Evolutionary conservation across 1,140 invertebrate species (phyloP).

Genomic region (Camponotus floridanus): DNA sequence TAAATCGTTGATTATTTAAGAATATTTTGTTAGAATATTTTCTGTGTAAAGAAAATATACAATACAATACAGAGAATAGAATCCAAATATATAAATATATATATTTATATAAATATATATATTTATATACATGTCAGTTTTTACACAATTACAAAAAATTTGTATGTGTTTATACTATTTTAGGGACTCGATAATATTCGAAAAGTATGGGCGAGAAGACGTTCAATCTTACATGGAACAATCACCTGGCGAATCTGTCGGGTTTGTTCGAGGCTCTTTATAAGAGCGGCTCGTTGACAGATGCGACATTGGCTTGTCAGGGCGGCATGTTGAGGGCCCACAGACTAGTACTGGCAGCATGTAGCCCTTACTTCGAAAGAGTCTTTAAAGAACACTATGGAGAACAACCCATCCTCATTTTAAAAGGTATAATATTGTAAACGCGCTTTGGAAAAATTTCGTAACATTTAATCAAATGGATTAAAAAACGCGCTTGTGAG

Average conservation of each 20-base stretch:
- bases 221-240: conserved; percentile 92
- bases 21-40: no score
- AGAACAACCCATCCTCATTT: conserved; percentile 91
- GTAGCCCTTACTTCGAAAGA: conserved; percentile 91
- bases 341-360: conserved; percentile 91
- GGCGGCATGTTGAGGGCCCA: conserved; percentile 89
- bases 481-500: background rate
- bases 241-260: conserved; percentile 91
- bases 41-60: no score
- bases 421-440: conserved; percentile 86
- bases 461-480: background rate
- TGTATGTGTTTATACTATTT: background rate
- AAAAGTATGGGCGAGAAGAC: conserved; percentile 87
- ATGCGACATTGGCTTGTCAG: conserved; percentile 89
- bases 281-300: conserved; percentile 90
- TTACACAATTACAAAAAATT: no score
- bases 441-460: background rate
- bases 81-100: no score
- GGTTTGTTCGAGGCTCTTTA: conserved; percentile 90
- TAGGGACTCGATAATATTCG: conserved; percentile 32
- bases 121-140: no score
- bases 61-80: no score
- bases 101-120: no score
- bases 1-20: no score
- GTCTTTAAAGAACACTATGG: conserved; percentile 90